These are phyloP conservation scores for Nixonia krombeini DNA, from an alignment of 1,140 invertebrate species.

Conservation along the genomic window DNA sequence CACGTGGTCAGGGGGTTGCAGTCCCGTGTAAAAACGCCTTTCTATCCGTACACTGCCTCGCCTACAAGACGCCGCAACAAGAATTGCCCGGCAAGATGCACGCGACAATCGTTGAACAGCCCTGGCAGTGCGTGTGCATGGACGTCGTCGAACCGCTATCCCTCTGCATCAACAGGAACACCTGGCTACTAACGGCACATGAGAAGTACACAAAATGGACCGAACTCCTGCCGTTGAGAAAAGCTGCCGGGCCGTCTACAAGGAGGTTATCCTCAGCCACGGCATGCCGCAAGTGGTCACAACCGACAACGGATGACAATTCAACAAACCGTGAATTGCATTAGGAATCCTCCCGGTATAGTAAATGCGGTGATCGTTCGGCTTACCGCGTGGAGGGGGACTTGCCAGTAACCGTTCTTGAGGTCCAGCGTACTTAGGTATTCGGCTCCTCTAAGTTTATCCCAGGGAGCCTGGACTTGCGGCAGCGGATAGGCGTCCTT, in stretches of 20 bases:
- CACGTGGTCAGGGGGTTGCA: too few relatives aligned
- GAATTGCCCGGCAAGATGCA: too few relatives aligned
- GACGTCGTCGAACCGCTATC: too few relatives aligned
- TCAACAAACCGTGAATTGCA: conserved; percentile 59
- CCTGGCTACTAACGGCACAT: background rate
- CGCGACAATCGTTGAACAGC: too few relatives aligned
- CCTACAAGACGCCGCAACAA: too few relatives aligned
- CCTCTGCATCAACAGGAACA: too few relatives aligned
- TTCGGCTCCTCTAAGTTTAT: conserved; percentile 23
- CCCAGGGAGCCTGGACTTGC: conserved; percentile 6
- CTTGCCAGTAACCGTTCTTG: conserved; percentile 54
- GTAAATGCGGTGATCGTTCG: conserved; percentile 19
- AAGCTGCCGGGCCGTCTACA: background rate
- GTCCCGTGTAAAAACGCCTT: too few relatives aligned
- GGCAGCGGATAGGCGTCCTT: conserved; percentile 15
- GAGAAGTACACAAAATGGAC: conserved; percentile 26
- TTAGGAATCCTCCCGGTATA: conserved; percentile 41
- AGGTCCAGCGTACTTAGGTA: conserved; percentile 49
- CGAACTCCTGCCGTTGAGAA: conserved; percentile 8
- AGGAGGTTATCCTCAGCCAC: too few relatives aligned
- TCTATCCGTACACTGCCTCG: too few relatives aligned
- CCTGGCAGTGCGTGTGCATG: too few relatives aligned
- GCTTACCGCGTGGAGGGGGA: conserved; percentile 40
- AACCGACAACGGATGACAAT: background rate
- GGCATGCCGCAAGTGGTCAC: too few relatives aligned